Evolutionary conservation across 2,888 invertebrate species (phyloP).

Genomic region (Ellobium chinense): DNA sequence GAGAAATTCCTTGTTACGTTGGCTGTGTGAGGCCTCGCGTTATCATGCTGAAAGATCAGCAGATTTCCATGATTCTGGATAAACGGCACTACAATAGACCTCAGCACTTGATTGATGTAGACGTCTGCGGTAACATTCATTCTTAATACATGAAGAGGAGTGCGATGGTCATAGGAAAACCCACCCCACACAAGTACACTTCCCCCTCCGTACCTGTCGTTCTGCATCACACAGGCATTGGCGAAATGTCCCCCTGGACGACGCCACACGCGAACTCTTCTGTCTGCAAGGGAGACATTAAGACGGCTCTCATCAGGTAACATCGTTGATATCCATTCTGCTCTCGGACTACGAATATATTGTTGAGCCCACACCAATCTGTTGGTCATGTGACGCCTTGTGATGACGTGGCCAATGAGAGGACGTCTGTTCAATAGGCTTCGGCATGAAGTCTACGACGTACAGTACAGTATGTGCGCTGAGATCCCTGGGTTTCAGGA

Average conservation of each 20-base stretch:
- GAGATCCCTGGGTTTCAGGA: neutral
- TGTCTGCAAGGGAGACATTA: slow-evolving; percentile 12
- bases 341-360: neutral
- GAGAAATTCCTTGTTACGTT: slow-evolving; percentile 1
- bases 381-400: slow-evolving; percentile 9
- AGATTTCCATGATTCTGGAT: neutral
- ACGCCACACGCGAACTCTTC: neutral
- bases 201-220: slow-evolving; percentile 22
- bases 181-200: slow-evolving; percentile 9
- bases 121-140: slow-evolving; percentile 11
- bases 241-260: neutral
- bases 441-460: neutral
- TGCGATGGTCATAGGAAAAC: neutral
- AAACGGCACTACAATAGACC: slow-evolving; percentile 1
- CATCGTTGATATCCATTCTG: neutral
- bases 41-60: slow-evolving; percentile 10
- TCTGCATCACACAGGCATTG: slow-evolving; percentile 9
- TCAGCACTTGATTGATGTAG: neutral
- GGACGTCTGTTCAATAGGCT: neutral
- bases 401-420: neutral
- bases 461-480: neutral
- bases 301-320: slow-evolving; percentile 4
- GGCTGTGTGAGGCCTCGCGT: neutral
- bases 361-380: neutral
- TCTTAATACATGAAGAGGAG: slow-evolving; percentile 16